Evolutionary conservation across 2,797 vertebrate species (phyloP).

Genomic region (Crocodylus rhombifer): DNA sequence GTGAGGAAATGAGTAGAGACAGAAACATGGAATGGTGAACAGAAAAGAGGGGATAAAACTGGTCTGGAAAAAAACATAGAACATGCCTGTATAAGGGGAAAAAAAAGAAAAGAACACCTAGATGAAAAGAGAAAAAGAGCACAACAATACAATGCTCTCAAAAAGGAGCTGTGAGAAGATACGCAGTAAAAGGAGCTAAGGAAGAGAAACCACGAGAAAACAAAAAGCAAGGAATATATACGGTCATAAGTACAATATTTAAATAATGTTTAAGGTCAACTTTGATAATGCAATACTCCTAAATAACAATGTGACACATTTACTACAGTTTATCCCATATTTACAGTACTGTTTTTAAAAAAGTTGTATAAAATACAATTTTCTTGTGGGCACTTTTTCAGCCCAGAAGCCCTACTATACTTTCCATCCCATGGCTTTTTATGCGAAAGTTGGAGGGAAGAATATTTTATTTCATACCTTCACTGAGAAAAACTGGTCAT

Average conservation of each 20-base stretch:
- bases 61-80: not conserved
- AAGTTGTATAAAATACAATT: not conserved
- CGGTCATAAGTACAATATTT: not conserved
- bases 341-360: not conserved
- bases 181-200: not conserved
- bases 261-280: fast-evolving
- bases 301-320: not conserved
- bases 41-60: not conserved
- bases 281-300: not conserved
- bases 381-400: not conserved
- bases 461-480: not conserved
- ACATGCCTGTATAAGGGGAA: not conserved
- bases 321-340: not conserved
- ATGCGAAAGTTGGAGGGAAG: not conserved
- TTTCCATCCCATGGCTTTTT: not conserved
- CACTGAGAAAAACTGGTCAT: not conserved
- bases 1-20: fast-evolving
- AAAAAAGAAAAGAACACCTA: not conserved
- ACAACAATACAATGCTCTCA: not conserved
- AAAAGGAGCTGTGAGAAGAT: not conserved
- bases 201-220: not conserved
- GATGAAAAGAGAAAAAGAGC: not conserved
- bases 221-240: not conserved
- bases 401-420: fast-evolving
- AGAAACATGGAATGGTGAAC: not conserved